These are phyloP conservation scores for Passer domesticus DNA, from an alignment of 2,113 vertebrate genomes.

Conservation along the genomic window DNA sequence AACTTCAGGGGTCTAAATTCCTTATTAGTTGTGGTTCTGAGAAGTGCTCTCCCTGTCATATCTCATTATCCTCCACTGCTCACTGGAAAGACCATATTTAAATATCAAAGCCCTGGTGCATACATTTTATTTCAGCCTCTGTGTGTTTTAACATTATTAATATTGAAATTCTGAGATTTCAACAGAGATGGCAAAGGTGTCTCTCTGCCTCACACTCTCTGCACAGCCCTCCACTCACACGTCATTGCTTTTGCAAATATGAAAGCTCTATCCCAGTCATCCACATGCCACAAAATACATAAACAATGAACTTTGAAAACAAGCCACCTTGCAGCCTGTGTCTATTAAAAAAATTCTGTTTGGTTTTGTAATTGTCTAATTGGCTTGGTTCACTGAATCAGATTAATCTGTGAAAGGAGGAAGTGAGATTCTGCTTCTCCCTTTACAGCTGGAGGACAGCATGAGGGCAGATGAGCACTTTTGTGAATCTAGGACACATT, in stretches of 20 bases:
- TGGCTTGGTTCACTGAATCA: not conserved
- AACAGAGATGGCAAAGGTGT: not conserved
- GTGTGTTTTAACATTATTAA: not conserved
- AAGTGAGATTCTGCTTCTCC: not conserved
- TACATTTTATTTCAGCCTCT: not conserved
- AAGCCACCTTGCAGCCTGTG: not conserved
- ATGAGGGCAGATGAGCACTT: not conserved
- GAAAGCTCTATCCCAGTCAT: not conserved
- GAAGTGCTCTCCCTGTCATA: not conserved
- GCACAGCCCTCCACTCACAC: not conserved
- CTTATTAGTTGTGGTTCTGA: conserved; percentile 3
- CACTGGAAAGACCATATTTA: conserved; percentile 11
- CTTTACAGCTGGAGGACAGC: not conserved
- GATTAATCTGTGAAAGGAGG: not conserved
- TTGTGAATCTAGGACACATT: not conserved
- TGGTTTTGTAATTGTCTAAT: not conserved
- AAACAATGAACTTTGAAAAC: not conserved
- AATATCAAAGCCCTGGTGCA: not conserved
- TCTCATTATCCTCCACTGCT: not conserved
- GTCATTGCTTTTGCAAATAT: not conserved
- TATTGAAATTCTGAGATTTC: conserved; percentile 7
- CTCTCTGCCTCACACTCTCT: not conserved
- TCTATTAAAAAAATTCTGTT: not conserved
- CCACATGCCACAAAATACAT: not conserved
- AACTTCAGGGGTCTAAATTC: conserved; percentile 2